Evolutionary conservation across 2,888 invertebrate species (phyloP), one percentile per base, ranked within the genome.

Genomic region (Acanthosepion esculentum): DNA sequence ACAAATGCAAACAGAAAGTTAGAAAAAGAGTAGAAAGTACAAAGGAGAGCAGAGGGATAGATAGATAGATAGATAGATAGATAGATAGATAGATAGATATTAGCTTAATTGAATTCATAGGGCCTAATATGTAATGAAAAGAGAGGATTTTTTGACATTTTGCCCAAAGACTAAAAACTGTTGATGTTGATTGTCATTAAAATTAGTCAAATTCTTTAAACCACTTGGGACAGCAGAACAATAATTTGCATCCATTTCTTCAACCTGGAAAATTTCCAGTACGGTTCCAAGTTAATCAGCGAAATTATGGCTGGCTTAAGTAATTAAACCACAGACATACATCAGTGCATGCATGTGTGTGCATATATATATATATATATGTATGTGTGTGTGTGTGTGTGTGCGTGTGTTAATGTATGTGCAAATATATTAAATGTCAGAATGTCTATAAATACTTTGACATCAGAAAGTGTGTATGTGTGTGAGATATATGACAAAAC

Each of bases 141-240:
- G n/a, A n/a, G 78, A 33, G n/a, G 78, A 78, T 78, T 78, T 41
- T 78, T 78, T 78, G 78, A 78, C 78, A 78, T 78, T 78, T 12
- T 78, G 78, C 78, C 78, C 78, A 78, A 78, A 78, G 78, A 78
- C 78, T 15, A 8, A n/a, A 78, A 78, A 78, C 78, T 78, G 78
- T 78, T 78, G 78, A 78, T 78, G 78, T 78, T 78, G n/a, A 33
- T 78, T 78, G 78, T 78, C 78, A 78, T 78, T 78, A 78, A 78
- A 78, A 78, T 78, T 78, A 78, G 78, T 78, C 78, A 78, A 78
- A 78, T 78, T 78, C 78, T 78, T 78, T 33, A 78, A 78, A 78
- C 78, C 78, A n/a, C 78, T 78, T 78, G 78, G 78, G 78, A 78
- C 78, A 78, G 15, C 78, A n/a, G 78, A 78, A 78, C 78, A 78